Evolutionary conservation across 2,113 vertebrate species (phyloP), one percentile per base, ranked within the genome.

Genomic region (Semnornis frantzii): DNA sequence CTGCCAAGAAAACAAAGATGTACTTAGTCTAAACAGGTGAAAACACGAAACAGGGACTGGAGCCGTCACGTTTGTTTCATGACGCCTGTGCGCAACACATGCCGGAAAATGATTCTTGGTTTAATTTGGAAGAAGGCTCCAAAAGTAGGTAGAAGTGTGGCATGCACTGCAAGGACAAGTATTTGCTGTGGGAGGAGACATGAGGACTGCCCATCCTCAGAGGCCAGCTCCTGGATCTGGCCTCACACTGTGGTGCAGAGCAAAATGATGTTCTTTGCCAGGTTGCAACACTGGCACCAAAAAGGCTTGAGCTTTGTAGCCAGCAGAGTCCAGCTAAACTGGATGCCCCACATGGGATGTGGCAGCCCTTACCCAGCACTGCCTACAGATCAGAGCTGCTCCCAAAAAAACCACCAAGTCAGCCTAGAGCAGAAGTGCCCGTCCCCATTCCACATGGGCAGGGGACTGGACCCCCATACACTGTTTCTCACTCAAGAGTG

Each of bases 381-480:
- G 66, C 37, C 63, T 18, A 24, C 68, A 52, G 33, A 20, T 31
- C 44, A 46, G 73, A 77, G 69, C 21, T 84, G 70, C 65, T 76
- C 72, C 59, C 64, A 14, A 15, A 71, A 74, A 87, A 52, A 7
- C 10, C 64, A 65, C 14, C 3, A 1, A 23, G n/a, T 25, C 68
- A 21, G 37, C 15, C 48, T 1, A 12, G 44, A 69, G 58, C 62
- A 66, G 52, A 52, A 71, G 11, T 4, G 34, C 50, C 58, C 30
- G 1, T 7, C 83, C 7, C 69, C 57, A 15, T 0, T 52, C 66
- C 3, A 4, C 17, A 3, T 0, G 2, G 63, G 46, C 54, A 27
- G 34, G 9, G 59, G n/a, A 60, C 21, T 5, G 0, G 4, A 48
- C 1, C 27, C 44, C 6, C 0, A 0, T 3, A 0, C 0, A 0